Conservation (phyloP, 2,888 invertebrate genomes). For the Idaea aversata region DNA sequence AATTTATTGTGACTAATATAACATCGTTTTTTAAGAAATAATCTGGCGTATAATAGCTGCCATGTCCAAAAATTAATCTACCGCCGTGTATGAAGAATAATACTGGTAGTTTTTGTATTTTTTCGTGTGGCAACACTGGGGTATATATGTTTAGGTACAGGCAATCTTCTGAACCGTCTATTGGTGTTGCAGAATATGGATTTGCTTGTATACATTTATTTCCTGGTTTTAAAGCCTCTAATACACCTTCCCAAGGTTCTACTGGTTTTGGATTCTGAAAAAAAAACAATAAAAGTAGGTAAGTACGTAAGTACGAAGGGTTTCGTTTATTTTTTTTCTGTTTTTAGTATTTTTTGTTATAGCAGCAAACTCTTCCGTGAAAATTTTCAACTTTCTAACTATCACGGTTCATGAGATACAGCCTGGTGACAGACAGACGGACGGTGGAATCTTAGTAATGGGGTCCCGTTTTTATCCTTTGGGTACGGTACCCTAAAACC, state of each 20-base stretch:
- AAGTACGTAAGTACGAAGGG: too few relatives aligned
- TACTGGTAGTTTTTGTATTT: conserved; percentile 64
- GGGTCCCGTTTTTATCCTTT: too few relatives aligned
- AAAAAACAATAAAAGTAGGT: background rate
- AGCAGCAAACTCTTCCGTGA: too few relatives aligned
- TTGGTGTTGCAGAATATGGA: conserved; percentile 51
- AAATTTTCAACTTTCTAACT: too few relatives aligned
- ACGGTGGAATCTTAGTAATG: too few relatives aligned
- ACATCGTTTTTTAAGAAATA: conserved; percentile 58
- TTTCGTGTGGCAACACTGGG: conserved; percentile 70
- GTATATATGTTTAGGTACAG: conserved; percentile 85
- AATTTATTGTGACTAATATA: conserved; percentile 64
- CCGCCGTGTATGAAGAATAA: conserved; percentile 81
- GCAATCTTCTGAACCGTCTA: conserved; percentile 83
- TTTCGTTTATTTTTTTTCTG: too few relatives aligned
- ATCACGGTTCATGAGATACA: too few relatives aligned
- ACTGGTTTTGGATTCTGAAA: conserved; percentile 61
- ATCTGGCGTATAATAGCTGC: conserved; percentile 69
- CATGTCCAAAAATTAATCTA: conserved; percentile 75
- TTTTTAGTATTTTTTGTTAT: too few relatives aligned
- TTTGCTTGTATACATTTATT: conserved; percentile 68
- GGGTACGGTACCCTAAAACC: too few relatives aligned
- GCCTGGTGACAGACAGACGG: too few relatives aligned
- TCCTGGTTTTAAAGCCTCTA: conserved; percentile 64
- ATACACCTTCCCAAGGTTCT: conserved; percentile 53